Base-by-base conservation (phyloP, 2,888 invertebrate genomes). In the Papilio elwesi region DNA sequence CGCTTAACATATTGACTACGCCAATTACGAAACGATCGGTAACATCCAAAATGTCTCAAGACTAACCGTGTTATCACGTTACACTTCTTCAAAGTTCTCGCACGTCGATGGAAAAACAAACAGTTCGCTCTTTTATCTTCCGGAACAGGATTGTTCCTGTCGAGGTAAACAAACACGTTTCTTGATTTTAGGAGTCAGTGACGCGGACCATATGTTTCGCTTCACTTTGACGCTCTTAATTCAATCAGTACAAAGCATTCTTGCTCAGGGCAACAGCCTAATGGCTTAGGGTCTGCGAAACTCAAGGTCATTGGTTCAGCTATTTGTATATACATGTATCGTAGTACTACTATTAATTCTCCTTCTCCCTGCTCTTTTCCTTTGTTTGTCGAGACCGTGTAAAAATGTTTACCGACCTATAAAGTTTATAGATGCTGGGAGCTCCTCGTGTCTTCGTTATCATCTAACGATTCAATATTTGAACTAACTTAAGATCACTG, bases 81-180 rank as follows among this genome's bases (percentile, higher is more conserved):
- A 70, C 74, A 68, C 62, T 75, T 74, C 74, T 70, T 75, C 74
- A 77, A 75, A 74, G 72, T 71, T 48, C 55, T 63, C 49, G 74
- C 62, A 78, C 78, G 78, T 77, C 73, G 69, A 73, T 69, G 55
- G 57, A 49, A 48, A 74, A 72, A 73, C 74, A 76, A 76, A 76
- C 77, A 77, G 26, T 70, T 68, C 68, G 72, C 66, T 75, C 78
- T 79, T 77, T 79, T 76, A 79, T 78, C 76, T 76, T 75, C 55
- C 71, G 74, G 74, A 76, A 74, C 73, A 67, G 55, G 69, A 70
- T 68, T 62, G 68, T 52, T 70, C 68, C 43, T 68, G 62, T 74
- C 15, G 71, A 75, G 57, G 73, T 78, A 82, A 81, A 81, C 78
- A 82, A 80, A 81, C 77, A 51, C 75, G 74, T 74, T 76, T 76